Percentiles rank a stretch among this genome's conserved stretches.
Evolutionary conservation across 2,797 vertebrate species (phyloP).

Genomic region (Myotis pilosus): DNA sequence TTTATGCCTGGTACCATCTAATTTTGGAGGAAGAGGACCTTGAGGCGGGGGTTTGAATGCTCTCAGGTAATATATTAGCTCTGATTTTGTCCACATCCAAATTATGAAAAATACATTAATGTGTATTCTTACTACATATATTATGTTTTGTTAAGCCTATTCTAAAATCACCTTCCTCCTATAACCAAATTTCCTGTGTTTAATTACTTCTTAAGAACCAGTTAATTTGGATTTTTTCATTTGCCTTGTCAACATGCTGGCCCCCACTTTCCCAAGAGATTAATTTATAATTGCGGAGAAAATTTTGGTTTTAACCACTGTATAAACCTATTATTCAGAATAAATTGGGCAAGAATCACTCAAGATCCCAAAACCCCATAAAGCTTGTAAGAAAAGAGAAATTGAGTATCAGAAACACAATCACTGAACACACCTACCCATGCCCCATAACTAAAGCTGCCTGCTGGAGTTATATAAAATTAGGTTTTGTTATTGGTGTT

Average conservation of each 20-base stretch:
- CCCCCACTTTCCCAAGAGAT: conserved; percentile 40
- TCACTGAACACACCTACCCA: not conserved
- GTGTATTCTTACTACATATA: not conserved
- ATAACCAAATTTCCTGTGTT: conserved; percentile 55
- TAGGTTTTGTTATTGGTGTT: conserved; percentile 66
- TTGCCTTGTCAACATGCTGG: conserved; percentile 23
- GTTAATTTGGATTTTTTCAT: conserved; percentile 48
- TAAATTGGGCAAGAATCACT: conserved; percentile 44
- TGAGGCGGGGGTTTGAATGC: not conserved
- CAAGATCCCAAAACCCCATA: not conserved
- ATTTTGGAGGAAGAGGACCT: not conserved
- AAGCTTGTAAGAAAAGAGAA: conserved; percentile 40
- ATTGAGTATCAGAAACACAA: conserved; percentile 14
- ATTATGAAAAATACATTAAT: conserved; percentile 24
- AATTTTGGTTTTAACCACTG: conserved; percentile 47
- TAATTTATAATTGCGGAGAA: conserved; percentile 58
- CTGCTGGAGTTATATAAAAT: conserved; percentile 50
- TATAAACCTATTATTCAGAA: conserved; percentile 39
- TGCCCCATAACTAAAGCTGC: conserved; percentile 40
- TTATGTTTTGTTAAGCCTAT: conserved; percentile 46
- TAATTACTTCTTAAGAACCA: conserved; percentile 63
- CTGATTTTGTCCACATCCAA: conserved; percentile 28
- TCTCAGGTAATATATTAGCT: conserved; percentile 5
- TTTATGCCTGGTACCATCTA: not conserved
- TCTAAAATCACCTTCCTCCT: conserved; percentile 45